Evolutionary conservation across 2,888 invertebrate genomes (phyloP), one percentile per base, ranked within the genome.

Genomic region (Scaptomyza polygonia): DNA sequence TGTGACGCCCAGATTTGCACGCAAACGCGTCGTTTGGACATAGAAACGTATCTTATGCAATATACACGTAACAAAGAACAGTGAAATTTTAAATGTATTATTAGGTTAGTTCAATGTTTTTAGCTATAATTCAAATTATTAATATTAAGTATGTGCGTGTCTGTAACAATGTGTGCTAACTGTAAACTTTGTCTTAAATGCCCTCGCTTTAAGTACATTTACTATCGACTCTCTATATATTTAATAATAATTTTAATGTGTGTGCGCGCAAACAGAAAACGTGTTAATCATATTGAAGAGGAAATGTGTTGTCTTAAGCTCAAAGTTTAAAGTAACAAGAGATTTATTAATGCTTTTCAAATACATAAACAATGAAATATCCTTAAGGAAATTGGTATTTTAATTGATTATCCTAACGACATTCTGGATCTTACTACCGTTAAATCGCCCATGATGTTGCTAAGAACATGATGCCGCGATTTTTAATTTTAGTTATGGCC

Each of bases 1-100:
- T 0, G 62, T 68, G 36, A 79, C 85, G 7, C 91, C 91, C 6
- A 79, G 82, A 57, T 91, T 89, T 61, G 91, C 88, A 2, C 86
- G 89, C 9, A 91, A 91, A 61, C 89, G 87, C 29, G 82, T 91
- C 11, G 90, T 88, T 14, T 91, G 91, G 91, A 90, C 87, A 21
- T 91, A 77, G 70, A 3, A 32, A 18, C 1, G 11, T 48, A 21
- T 21, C 2, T 42, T n/a, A 3, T 39, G 8, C 29, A 29, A 14
- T 36, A 36, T 14, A 1, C 39, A n/a, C n/a, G n/a, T 39, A 4
- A 25, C 5, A 3, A 9, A 34, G 29, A 3, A 12, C 30, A 11
- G 6, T 48, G 7, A 67, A 68, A 59, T 72, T 74, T 43, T 8
- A 11, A 45, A 49, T 32, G 55, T 67, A 59, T 43, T 48, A 47